A percentile compares a stretch with the other conserved stretches of the same genome.
These are phyloP conservation scores for Steinernema scapterisci DNA, from an alignment of 2,888 invertebrate species.

Conservation along the genomic window DNA sequence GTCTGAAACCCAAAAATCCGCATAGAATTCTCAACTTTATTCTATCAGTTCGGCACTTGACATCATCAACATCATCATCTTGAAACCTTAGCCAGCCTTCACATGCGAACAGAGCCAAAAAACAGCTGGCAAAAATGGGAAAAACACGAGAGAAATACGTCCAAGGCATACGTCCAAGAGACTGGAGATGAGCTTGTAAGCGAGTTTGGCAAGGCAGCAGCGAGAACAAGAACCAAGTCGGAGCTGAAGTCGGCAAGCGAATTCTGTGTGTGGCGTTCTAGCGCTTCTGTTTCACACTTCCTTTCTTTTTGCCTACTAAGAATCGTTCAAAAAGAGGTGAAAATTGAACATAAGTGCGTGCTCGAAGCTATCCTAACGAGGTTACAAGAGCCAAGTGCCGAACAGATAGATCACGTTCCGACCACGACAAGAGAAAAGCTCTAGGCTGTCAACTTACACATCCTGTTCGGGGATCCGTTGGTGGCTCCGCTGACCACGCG, in stretches of 20 bases:
- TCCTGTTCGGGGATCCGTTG: background rate
- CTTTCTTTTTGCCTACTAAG: constrained; percentile 23
- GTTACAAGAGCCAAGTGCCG: background rate
- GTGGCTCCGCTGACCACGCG: constrained; percentile 20
- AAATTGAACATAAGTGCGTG: too few species aligned
- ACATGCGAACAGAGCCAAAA: too few species aligned
- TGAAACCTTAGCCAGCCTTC: background rate
- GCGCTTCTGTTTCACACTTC: constrained; percentile 20
- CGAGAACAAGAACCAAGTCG: background rate
- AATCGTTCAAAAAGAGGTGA: background rate
- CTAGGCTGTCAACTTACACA: constrained; percentile 6
- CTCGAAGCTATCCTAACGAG: background rate
- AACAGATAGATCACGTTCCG: constrained; percentile 7
- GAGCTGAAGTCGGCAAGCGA: too few species aligned
- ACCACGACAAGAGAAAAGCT: background rate
- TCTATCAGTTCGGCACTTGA: background rate
- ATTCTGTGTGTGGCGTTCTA: too few species aligned
- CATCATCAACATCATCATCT: background rate
- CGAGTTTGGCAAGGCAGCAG: background rate
- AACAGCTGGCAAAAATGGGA: too few species aligned
- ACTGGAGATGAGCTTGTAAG: constrained; percentile 5
- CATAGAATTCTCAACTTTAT: constrained; percentile 3
- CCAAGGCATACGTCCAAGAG: background rate
- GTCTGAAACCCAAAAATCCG: too few species aligned
- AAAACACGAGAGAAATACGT: too few species aligned